Evolutionary conservation across 64 coral and sea anemone genomes (phyloP).

Genomic region (Porites lutea): DNA sequence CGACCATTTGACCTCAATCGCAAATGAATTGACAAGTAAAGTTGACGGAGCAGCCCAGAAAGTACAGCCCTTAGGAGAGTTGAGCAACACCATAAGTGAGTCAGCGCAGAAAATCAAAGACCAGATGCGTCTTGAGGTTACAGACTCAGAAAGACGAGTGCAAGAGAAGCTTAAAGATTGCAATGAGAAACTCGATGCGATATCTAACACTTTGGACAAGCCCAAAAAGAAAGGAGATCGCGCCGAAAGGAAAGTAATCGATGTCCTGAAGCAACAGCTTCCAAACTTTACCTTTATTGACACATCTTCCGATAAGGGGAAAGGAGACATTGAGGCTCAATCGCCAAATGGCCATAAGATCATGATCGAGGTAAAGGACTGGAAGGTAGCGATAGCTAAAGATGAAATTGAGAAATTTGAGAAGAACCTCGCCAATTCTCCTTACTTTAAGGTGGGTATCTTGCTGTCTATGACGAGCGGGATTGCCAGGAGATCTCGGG

Average conservation of each 20-base stretch:
- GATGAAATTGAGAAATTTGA: constrained; percentile 32
- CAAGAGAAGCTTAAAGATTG: background rate
- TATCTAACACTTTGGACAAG: background rate
- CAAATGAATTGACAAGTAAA: background rate
- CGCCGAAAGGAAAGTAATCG: constrained; percentile 1
- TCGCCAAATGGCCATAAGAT: constrained; percentile 18
- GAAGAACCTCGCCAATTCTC: background rate
- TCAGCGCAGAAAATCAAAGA: background rate
- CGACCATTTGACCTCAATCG: background rate
- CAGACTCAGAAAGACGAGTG: background rate
- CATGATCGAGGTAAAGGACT: constrained; percentile 30
- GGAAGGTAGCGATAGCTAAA: background rate
- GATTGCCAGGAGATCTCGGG: constrained; percentile 11
- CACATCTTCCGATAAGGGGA: background rate
- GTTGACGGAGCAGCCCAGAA: background rate
- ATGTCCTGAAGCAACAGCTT: background rate
- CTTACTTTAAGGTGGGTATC: constrained; percentile 39
- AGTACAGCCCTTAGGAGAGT: background rate
- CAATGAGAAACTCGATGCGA: background rate
- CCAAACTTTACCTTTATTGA: background rate
- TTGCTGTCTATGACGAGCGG: constrained; percentile 30
- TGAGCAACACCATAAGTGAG: background rate
- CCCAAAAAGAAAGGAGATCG: constrained; percentile 20
- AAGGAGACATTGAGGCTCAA: constrained; percentile 25
- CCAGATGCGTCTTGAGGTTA: background rate